Conservation (phyloP, 2,888 invertebrate genomes). For the Disparrhopalites patrizii region DNA sequence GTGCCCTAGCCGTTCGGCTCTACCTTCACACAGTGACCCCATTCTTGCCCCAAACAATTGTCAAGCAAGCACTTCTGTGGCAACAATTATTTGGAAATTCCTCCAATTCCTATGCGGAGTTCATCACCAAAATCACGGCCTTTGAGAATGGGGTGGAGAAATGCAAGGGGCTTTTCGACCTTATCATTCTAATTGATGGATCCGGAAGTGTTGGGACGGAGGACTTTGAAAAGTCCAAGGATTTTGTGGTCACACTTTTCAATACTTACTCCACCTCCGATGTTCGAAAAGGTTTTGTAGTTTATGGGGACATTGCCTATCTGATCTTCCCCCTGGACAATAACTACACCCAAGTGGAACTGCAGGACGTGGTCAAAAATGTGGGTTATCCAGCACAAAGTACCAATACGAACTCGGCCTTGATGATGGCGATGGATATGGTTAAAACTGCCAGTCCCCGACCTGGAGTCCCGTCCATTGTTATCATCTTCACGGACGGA, state of each 20-base stretch:
- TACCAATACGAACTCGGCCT: constrained; percentile 9
- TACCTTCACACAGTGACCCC: constrained; percentile 8
- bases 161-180: constrained; percentile 34
- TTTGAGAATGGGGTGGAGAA: background rate
- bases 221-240: constrained; percentile 13
- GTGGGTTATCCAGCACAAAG: background rate
- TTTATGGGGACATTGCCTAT: background rate
- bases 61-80: constrained; percentile 27
- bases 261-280: background rate
- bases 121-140: background rate
- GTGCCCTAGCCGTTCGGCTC: constrained; percentile 28
- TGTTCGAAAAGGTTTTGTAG: constrained; percentile 8
- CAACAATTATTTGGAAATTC: constrained; percentile 11
- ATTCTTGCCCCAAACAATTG: constrained; percentile 28
- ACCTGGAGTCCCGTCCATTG: constrained; percentile 5
- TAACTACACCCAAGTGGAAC: background rate
- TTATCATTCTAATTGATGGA: constrained; percentile 34
- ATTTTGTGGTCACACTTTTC: constrained; percentile 13
- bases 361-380: background rate
- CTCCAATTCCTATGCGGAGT: background rate
- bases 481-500: constrained; percentile 18
- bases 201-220: constrained; percentile 30
- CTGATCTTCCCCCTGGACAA: constrained; percentile 3
- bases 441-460: background rate
- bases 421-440: constrained; percentile 14